These are phyloP conservation scores for Punctoribates punctum DNA, from an alignment of 2,888 invertebrate genomes.

Conservation along the genomic window DNA sequence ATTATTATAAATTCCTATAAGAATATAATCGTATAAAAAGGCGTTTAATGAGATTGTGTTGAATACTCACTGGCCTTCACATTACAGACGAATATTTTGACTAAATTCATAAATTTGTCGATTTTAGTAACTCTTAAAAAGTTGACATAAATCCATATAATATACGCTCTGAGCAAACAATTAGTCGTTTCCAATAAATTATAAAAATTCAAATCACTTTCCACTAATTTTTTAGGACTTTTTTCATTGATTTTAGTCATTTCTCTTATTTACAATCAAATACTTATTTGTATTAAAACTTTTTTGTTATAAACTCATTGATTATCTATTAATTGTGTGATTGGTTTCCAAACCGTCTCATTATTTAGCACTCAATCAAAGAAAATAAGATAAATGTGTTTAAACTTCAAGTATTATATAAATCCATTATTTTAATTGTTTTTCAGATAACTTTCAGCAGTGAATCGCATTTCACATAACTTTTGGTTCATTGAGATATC, in stretches of 20 bases:
- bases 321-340: not conserved
- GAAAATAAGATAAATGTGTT: not conserved
- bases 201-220: conserved; percentile 12
- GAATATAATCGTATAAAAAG: not conserved
- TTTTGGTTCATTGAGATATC: not conserved
- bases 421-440: not conserved
- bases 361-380: not conserved
- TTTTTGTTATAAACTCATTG: not conserved
- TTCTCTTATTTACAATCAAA: not conserved
- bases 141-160: not conserved
- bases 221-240: not conserved
- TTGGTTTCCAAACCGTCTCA: not conserved
- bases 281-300: not conserved
- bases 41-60: not conserved
- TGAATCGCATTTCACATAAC: conserved; percentile 17
- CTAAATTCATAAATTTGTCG: not conserved
- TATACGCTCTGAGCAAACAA: not conserved
- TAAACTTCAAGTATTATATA: not conserved
- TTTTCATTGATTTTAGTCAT: conserved; percentile 14
- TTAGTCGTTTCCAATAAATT: conserved; percentile 24
- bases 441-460: not conserved
- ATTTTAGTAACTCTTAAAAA: not conserved
- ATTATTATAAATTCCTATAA: conserved; percentile 34
- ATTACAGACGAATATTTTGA: conserved; percentile 6
- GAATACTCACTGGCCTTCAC: conserved; percentile 33